These are phyloP conservation scores for Acanthosepion pharaonis DNA, from an alignment of 2,888 invertebrate genomes.

Conservation along the genomic window DNA sequence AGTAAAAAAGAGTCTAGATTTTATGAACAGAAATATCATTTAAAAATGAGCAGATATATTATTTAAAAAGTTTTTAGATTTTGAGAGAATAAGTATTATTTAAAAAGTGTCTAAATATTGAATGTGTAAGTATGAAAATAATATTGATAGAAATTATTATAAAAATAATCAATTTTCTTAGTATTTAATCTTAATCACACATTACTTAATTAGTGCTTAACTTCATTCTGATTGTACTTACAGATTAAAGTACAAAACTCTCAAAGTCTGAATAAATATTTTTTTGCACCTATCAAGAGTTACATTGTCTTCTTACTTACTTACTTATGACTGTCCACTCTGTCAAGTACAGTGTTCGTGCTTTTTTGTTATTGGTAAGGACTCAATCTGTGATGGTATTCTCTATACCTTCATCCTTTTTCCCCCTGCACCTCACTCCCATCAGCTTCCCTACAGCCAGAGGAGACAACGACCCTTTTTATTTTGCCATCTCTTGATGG, in stretches of 20 bases:
- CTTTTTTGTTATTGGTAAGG: slow-evolving; percentile 11
- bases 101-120: too few species aligned
- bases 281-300: slow-evolving; percentile 25
- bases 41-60: too few species aligned
- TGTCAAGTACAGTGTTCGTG: not conserved
- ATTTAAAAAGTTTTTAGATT: too few species aligned
- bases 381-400: not conserved
- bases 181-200: not conserved
- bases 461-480: not conserved
- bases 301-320: not conserved
- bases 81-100: too few species aligned
- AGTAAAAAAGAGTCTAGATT: too few species aligned
- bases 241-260: not conserved
- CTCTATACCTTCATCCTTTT: too few species aligned
- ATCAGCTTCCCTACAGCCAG: not conserved
- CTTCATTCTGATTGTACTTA: not conserved
- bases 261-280: not conserved
- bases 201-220: not conserved
- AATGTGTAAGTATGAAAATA: too few species aligned
- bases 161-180: too few species aligned
- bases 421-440: not conserved
- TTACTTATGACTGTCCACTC: slow-evolving; percentile 6
- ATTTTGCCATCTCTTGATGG: not conserved
- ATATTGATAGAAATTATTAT: too few species aligned
- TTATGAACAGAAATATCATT: too few species aligned